phyloP scores from a whole-genome alignment of 2,113 vertebrate species.

The Camelus bactrianus region DNA sequence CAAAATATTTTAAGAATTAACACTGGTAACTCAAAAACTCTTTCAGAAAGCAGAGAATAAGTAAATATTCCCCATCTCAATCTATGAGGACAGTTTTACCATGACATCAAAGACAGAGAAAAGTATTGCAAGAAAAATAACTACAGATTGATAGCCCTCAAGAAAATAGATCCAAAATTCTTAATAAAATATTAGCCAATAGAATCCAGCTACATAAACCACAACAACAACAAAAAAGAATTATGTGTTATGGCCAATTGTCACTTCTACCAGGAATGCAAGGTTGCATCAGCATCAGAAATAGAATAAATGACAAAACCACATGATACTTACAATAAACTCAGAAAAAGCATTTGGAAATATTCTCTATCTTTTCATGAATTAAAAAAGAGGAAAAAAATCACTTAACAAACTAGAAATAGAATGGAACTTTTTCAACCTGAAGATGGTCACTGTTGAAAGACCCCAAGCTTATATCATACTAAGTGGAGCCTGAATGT shows the following conservation, averaged over 20 bases:
- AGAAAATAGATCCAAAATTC: background rate
- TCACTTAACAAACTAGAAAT: background rate
- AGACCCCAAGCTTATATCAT: background rate
- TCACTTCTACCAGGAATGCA: background rate
- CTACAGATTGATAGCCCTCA: background rate
- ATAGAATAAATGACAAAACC: background rate
- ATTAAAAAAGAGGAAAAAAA: background rate
- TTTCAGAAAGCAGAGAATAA: background rate
- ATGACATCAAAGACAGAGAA: background rate
- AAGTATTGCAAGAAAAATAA: background rate
- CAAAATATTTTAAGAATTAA: conserved; percentile 16
- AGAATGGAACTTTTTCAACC: background rate
- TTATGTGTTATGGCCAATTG: background rate
- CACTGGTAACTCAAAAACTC: background rate
- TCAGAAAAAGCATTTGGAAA: background rate
- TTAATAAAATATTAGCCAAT: background rate
- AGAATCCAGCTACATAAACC: background rate
- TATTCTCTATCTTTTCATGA: background rate
- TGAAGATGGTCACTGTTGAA: background rate
- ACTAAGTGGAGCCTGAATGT: background rate
- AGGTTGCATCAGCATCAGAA: background rate
- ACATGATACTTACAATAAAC: background rate
- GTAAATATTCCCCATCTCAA: background rate
- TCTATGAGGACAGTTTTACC: background rate
- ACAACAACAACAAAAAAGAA: background rate